Evolutionary conservation across 2,888 invertebrate genomes (phyloP), one percentile per base, ranked within the genome.

Genomic region (Agonopterix subpropinquella): DNA sequence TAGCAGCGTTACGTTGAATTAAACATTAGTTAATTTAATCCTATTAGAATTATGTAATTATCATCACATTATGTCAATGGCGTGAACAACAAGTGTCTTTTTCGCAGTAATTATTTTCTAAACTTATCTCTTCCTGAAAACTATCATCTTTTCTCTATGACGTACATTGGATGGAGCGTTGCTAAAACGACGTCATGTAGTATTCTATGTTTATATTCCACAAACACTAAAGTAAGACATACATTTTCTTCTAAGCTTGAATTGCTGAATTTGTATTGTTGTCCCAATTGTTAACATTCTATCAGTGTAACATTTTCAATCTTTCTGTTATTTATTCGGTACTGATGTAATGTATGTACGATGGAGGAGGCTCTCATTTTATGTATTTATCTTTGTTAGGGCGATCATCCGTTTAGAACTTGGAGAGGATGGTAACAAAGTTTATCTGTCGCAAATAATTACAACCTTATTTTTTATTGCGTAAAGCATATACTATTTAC

Each of bases 341-440:
- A 28, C 37, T 39, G 47, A 41, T 65, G 64, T 67, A 65, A 64
- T 67, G 67, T 66, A 64, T 67, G 66, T 65, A 62, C 62, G 66
- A 66, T 70, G 66, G 69, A 66, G 62, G 67, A 73, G 66, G 71
- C 77, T 77, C 80, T 78, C 75, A 65, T 73, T 65, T 28, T 5
- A 28, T 28, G 28, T 28, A 28, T 28, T 28, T 11, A 64, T 57
- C 55, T 64, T 62, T 68, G 68, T 76, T 73, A 71, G 63, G 65
- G 64, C 67, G 76, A 69, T 73, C 75, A 79, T 68, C 64, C 58
- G 60, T 66, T 67, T 67, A 62, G 42, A 15, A 13, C 4, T 11
- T 28, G 28, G 28, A 7, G 7, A 28, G 28, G 28, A 28, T 28
- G 28, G 28, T 28, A 28, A 28, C 28, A 28, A 28, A 28, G 28